phyloP scores from a whole-genome alignment of 2,113 vertebrate genomes.

The Thryonomys swinderianus region DNA sequence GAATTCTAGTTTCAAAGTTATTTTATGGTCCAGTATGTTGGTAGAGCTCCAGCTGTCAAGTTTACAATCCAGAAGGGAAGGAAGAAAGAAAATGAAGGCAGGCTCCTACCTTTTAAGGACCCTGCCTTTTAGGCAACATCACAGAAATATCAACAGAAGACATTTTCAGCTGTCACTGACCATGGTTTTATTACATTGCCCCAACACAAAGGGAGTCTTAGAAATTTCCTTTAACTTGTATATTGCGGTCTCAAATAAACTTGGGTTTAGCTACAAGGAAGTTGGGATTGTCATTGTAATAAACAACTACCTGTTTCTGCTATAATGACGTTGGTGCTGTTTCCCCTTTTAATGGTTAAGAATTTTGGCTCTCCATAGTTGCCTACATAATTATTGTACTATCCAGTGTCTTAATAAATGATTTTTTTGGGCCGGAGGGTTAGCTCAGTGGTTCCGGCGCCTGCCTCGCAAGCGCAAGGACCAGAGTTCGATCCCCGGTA shows the following conservation, averaged over 20 bases:
- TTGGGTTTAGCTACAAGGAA: background rate
- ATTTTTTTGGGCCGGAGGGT: background rate
- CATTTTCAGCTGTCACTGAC: background rate
- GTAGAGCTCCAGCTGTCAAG: background rate
- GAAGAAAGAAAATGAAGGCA: background rate
- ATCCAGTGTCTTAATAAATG: constrained; percentile 8
- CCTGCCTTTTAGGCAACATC: background rate
- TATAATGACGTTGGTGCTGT: background rate
- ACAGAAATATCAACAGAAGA: background rate
- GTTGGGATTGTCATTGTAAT: background rate
- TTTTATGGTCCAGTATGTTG: background rate
- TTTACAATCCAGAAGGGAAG: background rate
- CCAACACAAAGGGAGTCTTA: background rate
- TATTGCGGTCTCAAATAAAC: background rate
- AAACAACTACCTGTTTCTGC: background rate
- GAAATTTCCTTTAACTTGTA: background rate
- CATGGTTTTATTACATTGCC: background rate
- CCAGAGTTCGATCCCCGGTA: too few relatives aligned
- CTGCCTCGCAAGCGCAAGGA: too few relatives aligned
- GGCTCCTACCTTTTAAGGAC: background rate
- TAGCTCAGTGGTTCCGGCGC: too few relatives aligned
- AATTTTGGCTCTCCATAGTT: background rate
- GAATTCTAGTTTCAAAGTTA: background rate
- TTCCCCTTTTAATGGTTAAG: background rate
- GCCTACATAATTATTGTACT: background rate